phyloP scores from a whole-genome alignment of 2,797 vertebrate species.

The Lutjanus argentimaculatus region DNA sequence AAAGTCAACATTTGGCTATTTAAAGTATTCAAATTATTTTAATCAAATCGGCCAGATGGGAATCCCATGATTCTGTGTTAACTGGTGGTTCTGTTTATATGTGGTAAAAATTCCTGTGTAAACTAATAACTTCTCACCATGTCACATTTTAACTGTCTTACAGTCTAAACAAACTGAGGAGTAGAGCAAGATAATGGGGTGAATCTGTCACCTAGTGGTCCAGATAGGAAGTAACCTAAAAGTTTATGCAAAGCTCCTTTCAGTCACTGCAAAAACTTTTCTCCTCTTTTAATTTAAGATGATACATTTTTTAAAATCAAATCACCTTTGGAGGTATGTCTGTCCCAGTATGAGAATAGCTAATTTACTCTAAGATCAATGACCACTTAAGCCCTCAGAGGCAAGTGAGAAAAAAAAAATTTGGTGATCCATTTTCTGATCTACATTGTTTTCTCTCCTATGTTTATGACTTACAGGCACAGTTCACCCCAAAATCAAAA shows the following conservation, averaged over 20 bases:
- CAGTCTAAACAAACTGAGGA: background rate
- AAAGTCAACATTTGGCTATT: background rate
- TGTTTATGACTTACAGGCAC: too few relatives aligned
- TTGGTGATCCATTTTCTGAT: too few relatives aligned
- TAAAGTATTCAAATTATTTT: slow-evolving; percentile 10
- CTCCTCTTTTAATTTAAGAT: too few relatives aligned
- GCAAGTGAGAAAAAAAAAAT: too few relatives aligned
- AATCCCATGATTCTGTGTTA: background rate
- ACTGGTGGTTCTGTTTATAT: slow-evolving; percentile 9
- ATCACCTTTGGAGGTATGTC: too few relatives aligned
- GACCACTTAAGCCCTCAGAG: too few relatives aligned
- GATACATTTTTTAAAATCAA: too few relatives aligned
- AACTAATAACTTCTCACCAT: background rate
- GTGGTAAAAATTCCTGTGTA: slow-evolving; percentile 10
- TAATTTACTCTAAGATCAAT: too few relatives aligned
- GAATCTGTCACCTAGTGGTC: slow-evolving; percentile 66
- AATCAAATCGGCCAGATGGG: slow-evolving; percentile 21
- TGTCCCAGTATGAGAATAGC: too few relatives aligned
- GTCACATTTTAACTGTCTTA: background rate
- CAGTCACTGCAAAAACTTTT: background rate
- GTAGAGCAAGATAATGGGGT: background rate
- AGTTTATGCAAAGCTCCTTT: background rate
- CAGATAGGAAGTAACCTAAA: slow-evolving; percentile 1
- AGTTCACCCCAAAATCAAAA: too few relatives aligned
- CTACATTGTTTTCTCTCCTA: too few relatives aligned